Conservation (phyloP, 2,797 vertebrate genomes). For the Esox lucius region DNA sequence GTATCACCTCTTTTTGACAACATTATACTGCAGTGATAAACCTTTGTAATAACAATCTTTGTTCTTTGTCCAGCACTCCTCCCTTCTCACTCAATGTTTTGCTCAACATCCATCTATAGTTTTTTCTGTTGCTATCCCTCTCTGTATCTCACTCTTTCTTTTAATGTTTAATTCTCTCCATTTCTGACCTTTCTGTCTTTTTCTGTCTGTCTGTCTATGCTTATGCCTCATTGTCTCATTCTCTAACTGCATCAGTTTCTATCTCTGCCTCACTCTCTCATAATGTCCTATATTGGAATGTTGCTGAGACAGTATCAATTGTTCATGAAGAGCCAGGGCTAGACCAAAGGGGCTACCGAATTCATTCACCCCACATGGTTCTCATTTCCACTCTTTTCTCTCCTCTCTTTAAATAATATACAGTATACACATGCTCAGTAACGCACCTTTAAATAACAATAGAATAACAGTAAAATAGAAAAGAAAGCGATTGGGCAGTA, state of each 20-base stretch:
- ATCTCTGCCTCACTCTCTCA: background rate
- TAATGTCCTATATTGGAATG: background rate
- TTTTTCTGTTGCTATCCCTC: background rate
- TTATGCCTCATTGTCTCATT: background rate
- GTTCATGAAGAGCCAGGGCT: background rate
- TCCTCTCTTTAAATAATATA: background rate
- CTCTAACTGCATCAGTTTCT: background rate
- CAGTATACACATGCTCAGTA: background rate
- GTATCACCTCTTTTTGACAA: slow-evolving; percentile 32
- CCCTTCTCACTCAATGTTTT: background rate
- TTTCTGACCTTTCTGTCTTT: background rate
- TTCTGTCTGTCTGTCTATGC: background rate
- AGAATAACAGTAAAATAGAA: background rate
- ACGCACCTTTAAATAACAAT: background rate
- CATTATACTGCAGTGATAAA: background rate
- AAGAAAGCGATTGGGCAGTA: too few relatives aligned
- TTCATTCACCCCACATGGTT: background rate
- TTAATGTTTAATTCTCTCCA: too few relatives aligned
- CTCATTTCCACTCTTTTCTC: background rate
- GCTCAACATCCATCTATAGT: background rate
- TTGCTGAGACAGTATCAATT: background rate
- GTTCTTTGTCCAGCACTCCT: background rate
- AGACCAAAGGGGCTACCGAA: background rate
- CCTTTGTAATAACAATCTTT: background rate
- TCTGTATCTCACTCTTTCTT: background rate